Percentiles rank a stretch among this genome's conserved stretches.
phyloP scores from a whole-genome alignment of 2,888 invertebrate genomes.

The Stenodera caucasica region DNA sequence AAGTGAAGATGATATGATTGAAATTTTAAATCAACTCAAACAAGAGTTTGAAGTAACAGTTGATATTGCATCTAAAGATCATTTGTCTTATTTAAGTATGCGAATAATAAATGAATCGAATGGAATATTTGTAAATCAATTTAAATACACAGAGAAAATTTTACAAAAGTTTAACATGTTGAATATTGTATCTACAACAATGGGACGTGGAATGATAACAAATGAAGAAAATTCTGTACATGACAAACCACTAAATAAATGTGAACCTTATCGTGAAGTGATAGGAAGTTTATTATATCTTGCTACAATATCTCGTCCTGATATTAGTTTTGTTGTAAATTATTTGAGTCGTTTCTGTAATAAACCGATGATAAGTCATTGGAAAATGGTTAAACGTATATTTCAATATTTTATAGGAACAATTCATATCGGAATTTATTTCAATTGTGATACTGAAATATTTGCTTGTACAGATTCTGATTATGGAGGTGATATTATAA shows the following conservation, averaged over 20 bases:
- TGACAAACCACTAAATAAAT: slow-evolving; percentile 21
- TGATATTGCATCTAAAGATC: no score
- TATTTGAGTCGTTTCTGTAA: slow-evolving; percentile 20
- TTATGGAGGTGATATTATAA: slow-evolving; percentile 28
- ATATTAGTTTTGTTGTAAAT: slow-evolving; percentile 40
- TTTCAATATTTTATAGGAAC: slow-evolving; percentile 36
- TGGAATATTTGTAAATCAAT: slow-evolving; percentile 39
- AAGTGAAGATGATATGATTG: no score
- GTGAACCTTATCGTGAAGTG: slow-evolving; percentile 21
- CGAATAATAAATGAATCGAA: no score
- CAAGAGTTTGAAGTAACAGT: slow-evolving; percentile 20
- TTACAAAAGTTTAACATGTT: slow-evolving; percentile 23
- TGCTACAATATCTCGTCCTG: slow-evolving; percentile 37
- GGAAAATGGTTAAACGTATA: slow-evolving; percentile 32
- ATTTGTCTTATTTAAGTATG: no score
- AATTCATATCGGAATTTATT: slow-evolving; percentile 33
- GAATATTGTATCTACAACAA: slow-evolving; percentile 28
- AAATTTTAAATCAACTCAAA: no score
- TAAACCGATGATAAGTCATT: slow-evolving; percentile 26
- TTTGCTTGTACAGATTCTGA: slow-evolving; percentile 24
- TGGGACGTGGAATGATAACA: slow-evolving; percentile 38
- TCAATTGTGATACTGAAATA: slow-evolving; percentile 27
- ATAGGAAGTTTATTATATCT: slow-evolving; percentile 24
- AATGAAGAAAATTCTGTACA: slow-evolving; percentile 20
- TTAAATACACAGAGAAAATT: slow-evolving; percentile 36